A percentile compares a stretch with the other conserved stretches of the same genome.
These are phyloP conservation scores for Ichneumon xanthorius DNA, from an alignment of 2,888 invertebrate genomes.

Conservation along the genomic window DNA sequence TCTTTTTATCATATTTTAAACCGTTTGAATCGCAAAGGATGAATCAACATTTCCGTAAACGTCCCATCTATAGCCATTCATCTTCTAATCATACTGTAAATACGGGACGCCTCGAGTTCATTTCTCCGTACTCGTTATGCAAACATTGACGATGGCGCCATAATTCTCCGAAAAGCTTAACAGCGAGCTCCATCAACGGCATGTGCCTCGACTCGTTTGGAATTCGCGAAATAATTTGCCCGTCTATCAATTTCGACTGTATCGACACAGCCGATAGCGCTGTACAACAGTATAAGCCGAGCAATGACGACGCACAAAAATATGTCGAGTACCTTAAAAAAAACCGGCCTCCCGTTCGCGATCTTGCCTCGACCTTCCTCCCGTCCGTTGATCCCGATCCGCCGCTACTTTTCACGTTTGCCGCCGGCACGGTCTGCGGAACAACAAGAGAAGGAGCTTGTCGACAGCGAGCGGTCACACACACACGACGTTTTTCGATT, in stretches of 20 bases:
- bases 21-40: neutral
- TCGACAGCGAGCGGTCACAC: neutral
- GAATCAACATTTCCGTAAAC: neutral
- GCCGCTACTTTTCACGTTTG: neutral
- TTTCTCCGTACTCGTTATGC: neutral
- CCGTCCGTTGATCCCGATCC: slow-evolving; percentile 9
- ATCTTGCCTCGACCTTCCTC: slow-evolving; percentile 25
- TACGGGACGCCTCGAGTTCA: neutral
- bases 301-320: neutral
- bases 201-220: neutral
- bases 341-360: neutral
- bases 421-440: neutral
- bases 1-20: neutral
- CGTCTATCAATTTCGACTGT: neutral
- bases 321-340: neutral
- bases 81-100: neutral
- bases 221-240: neutral
- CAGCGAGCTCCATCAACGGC: neutral
- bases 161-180: neutral
- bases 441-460: neutral
- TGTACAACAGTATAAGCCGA: neutral
- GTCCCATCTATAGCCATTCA: neutral
- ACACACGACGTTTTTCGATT: neutral
- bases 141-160: neutral
- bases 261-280: neutral